A percentile compares a stretch with the other conserved stretches of the same genome.
phyloP scores from a whole-genome alignment of 2,113 vertebrate species.

The Cynoglossus semilaevis region DNA sequence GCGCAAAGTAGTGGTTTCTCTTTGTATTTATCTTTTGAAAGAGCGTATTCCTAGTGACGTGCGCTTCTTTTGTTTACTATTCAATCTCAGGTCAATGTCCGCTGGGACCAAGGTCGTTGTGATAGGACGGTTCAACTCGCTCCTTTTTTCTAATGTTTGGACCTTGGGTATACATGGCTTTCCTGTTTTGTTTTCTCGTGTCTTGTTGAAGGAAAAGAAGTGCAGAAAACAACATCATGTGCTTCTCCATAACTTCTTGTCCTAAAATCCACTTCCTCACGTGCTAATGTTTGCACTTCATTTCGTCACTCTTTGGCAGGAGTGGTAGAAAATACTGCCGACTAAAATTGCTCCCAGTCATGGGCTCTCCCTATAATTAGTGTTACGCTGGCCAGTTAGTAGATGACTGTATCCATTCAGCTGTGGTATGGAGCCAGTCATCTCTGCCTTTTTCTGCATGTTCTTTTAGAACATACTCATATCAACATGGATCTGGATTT shows the following conservation, averaged over 20 bases:
- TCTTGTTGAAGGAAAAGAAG: neutral
- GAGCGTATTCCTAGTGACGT: constrained; percentile 8
- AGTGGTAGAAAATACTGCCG: constrained; percentile 43
- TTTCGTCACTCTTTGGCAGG: constrained; percentile 36
- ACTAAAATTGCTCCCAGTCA: constrained; percentile 51
- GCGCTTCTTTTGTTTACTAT: constrained; percentile 30
- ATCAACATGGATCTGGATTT: neutral
- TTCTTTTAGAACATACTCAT: constrained; percentile 5
- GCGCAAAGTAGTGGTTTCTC: too few species aligned
- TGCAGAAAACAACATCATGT: neutral
- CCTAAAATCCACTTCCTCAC: constrained; percentile 18
- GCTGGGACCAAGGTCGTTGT: constrained; percentile 25
- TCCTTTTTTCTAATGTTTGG: neutral
- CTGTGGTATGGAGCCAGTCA: constrained; percentile 30
- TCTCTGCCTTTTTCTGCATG: constrained; percentile 31
- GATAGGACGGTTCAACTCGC: constrained; percentile 18
- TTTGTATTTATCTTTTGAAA: too few species aligned
- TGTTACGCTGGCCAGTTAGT: constrained; percentile 9
- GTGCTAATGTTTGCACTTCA: constrained; percentile 31
- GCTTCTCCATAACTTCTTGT: constrained; percentile 1
- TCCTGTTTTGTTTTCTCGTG: constrained; percentile 14
- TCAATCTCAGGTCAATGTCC: constrained; percentile 31
- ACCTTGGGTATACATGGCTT: neutral
- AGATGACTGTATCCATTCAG: constrained; percentile 30
- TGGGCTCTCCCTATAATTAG: constrained; percentile 59